Base-by-base conservation (phyloP, 2,888 invertebrate genomes). In the Eilema caniola region DNA sequence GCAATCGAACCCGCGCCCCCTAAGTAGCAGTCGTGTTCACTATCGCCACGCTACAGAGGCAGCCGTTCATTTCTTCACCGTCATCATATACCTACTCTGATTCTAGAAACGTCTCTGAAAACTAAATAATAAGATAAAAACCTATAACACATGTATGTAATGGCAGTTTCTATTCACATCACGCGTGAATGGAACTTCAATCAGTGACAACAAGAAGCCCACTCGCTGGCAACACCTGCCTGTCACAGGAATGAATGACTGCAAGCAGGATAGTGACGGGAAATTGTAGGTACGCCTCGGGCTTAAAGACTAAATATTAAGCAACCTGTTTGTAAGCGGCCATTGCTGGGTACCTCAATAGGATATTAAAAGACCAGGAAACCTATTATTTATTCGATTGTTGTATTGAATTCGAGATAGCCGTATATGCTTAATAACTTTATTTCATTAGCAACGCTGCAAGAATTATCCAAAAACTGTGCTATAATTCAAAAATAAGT, bases 141-240 rank as follows among this genome's bases (percentile, higher is more conserved):
- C 71, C 70, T 70, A 63, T 41, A 41, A 37, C 14, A 37, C 37
- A 37, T 37, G 37, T 56, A 56, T 69, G 71, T 73, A 79, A 78
- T 74, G 33, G 37, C 56, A 67, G 60, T 70, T 63, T 75, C 72
- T 79, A 74, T 80, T 71, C 69, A 71, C 67, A 65, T 62, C 66
- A 64, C 66, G 80, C 66, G 77, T 75, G 79, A 80, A 79, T 28
- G 77, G 74, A 70, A 76, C 73, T 75, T 71, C 78, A 81, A 81
- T 81, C 81, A 81, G 74, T 73, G 76, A 70, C 79, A 81, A 69
- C 71, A 61, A 66, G 73, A 76, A 81, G 77, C 73, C 71, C 66
- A 73, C 71, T 70, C 68, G 71, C 59, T 77, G 65, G 53, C 23
- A 73, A 75, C 66, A 68, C 63, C 74, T 71, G 81, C 75, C 73